Evolutionary conservation across 2,888 invertebrate genomes (phyloP).

Genomic region (Noctua fimbriata): DNA sequence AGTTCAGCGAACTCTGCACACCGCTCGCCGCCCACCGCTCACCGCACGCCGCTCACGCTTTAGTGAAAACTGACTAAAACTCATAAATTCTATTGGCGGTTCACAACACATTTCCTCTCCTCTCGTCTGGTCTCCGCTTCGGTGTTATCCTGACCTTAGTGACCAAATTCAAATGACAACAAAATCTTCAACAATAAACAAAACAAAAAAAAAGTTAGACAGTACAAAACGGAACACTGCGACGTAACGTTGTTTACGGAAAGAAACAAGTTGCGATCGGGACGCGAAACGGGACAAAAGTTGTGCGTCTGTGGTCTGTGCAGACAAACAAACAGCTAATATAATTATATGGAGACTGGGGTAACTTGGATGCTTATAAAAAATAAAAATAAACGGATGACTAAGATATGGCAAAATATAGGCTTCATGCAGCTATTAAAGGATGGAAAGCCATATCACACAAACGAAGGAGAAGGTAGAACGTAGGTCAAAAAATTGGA

Average conservation of each 20-base stretch:
- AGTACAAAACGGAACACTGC: conserved; percentile 67
- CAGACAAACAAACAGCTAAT: conserved; percentile 72
- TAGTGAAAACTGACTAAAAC: too few species aligned
- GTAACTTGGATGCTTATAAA: conserved; percentile 1
- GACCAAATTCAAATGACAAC: conserved; percentile 22
- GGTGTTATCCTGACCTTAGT: background rate
- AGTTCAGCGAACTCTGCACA: background rate
- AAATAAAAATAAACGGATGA: background rate
- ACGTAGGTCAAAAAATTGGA: background rate
- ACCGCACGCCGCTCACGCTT: too few species aligned
- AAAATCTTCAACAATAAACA: conserved; percentile 42
- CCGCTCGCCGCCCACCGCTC: background rate
- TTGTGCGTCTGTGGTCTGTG: conserved; percentile 62
- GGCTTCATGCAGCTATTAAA: background rate
- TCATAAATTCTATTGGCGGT: background rate
- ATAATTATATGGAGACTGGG: conserved; percentile 65
- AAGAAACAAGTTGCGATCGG: conserved; percentile 76
- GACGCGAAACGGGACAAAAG: conserved; percentile 70
- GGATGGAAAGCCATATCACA: background rate
- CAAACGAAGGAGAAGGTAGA: background rate
- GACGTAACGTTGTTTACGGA: conserved; percentile 75
- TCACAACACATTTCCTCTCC: background rate
- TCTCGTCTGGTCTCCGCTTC: background rate
- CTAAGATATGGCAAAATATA: background rate
- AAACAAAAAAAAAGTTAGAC: conserved; percentile 40